Evolutionary conservation across 2,888 invertebrate species (phyloP).

Genomic region (Megalurothrips usitatus): DNA sequence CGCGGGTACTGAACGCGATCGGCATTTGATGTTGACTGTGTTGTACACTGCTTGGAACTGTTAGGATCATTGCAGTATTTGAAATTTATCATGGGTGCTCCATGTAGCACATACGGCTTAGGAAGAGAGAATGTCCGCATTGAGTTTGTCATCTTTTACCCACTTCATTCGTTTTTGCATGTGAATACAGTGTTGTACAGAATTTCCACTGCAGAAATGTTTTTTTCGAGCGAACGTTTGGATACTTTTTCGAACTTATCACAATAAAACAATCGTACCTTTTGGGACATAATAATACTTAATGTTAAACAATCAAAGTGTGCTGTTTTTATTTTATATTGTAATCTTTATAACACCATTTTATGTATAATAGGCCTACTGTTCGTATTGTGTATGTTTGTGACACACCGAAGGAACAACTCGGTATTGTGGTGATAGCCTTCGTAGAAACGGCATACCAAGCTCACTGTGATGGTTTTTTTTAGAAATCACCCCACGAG

Average conservation of each 20-base stretch:
- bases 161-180: no score
- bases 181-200: background rate
- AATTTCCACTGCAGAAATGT: background rate
- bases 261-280: constrained; percentile 12
- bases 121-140: background rate
- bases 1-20: background rate
- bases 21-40: constrained; percentile 22
- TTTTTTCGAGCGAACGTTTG: background rate
- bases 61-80: background rate
- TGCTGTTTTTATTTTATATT: constrained; percentile 23
- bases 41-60: constrained; percentile 19
- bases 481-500: constrained; percentile 24
- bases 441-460: background rate
- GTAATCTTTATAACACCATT: constrained; percentile 13
- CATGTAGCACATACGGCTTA: background rate
- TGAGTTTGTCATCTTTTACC: no score
- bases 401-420: background rate
- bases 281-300: background rate
- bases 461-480: constrained; percentile 20
- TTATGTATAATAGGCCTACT: constrained; percentile 20
- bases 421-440: constrained; percentile 3
- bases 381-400: constrained; percentile 10
- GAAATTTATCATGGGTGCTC: background rate
- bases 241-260: background rate
- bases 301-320: background rate